Base-by-base conservation (phyloP, 2,888 invertebrate species). In the Gonocerus acuteangulatus region DNA sequence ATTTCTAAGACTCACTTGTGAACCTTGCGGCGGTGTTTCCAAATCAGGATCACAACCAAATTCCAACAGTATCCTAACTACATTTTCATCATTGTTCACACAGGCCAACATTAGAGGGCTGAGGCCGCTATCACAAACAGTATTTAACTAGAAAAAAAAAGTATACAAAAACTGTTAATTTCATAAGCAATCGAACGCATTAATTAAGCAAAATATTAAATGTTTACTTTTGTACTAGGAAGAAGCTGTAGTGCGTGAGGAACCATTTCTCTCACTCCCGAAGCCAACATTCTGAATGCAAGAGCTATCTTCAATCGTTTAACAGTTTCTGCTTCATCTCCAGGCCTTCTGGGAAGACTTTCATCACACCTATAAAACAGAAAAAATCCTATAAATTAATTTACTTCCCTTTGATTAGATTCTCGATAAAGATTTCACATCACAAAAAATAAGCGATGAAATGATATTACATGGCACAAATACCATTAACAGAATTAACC, bases 101-200 rank as follows among this genome's bases (percentile, higher is more conserved):
- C 87, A 84, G 0, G 91, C 87, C 65, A 89, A 78, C 89, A 93
- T 93, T 21, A 93, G 76, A 0, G 88, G 87, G 0, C 89, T 87
- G 61, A 91, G 79, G 0, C 92, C 92, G 3, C 82, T 80, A 21
- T 86, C 84, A 70, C 90, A 89, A 1, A 86, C 78, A 0, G 89
- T 86, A 70, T 91, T 89, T 47, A 90, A 77, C 72, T 72, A 65
- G 0, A 60, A 67, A 57, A 39, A 49, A 54, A 54, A 51, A 51
- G 1, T 21, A 49, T 7, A 57, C 18, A 7, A 13, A 22, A 9
- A 21, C 36, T 36, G 15, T 4, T 32, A 32, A 2, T 19, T 59
- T 59, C 3, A 18, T 22, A 60, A 34, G 3, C 13, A 32, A 15
- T 1, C 32, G 2, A 34, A 34, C 51, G 15, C 23, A 36, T n/a